phyloP scores from a whole-genome alignment of 2,797 vertebrate species.

The Psittacula echo region DNA sequence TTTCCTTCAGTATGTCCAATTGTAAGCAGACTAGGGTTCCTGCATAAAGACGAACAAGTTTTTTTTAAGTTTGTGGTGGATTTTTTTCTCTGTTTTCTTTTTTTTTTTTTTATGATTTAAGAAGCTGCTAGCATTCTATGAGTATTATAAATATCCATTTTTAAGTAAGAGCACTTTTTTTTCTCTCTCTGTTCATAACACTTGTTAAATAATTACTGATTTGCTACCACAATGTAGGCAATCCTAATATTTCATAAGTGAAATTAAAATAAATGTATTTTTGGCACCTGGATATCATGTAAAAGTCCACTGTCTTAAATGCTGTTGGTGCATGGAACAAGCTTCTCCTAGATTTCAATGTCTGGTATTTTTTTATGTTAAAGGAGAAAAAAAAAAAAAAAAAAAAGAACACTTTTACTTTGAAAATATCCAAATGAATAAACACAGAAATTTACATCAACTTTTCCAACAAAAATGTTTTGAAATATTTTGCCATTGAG shows the following conservation, averaged over 20 bases:
- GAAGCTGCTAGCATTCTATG: neutral
- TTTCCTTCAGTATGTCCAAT: neutral
- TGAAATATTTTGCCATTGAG: neutral
- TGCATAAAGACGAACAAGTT: neutral
- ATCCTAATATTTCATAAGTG: neutral
- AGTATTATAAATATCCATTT: neutral
- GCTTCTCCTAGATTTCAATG: neutral
- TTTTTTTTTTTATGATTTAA: neutral
- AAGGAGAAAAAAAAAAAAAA: neutral
- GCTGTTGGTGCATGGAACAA: neutral
- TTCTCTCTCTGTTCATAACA: neutral
- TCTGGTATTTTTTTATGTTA: neutral
- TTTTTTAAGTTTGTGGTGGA: neutral
- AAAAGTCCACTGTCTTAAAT: neutral
- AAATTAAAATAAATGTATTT: slow-evolving; percentile 1
- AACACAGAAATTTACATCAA: neutral
- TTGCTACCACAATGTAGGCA: neutral
- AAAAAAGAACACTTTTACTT: neutral
- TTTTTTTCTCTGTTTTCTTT: neutral
- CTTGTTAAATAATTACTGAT: slow-evolving; percentile 12
- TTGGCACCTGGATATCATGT: neutral
- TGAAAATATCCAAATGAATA: neutral
- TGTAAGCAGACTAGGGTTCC: neutral
- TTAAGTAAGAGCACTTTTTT: neutral
- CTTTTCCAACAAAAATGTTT: neutral